phyloP scores from a whole-genome alignment of 2,888 invertebrate species.

The Hypomecis atomaria region DNA sequence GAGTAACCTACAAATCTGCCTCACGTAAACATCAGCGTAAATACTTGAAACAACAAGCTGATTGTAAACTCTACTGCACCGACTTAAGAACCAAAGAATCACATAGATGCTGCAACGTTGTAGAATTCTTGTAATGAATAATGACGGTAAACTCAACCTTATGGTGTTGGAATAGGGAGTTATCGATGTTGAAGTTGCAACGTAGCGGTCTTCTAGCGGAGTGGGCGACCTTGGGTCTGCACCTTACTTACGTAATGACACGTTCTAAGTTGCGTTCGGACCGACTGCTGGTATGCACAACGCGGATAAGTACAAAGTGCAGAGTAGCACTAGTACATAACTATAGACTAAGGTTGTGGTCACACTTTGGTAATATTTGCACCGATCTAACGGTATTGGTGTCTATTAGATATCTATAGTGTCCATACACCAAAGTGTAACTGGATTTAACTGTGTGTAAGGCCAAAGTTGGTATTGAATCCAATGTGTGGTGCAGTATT shows the following conservation, averaged over 20 bases:
- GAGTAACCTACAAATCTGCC: conserved; percentile 42
- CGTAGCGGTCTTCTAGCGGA: conserved; percentile 36
- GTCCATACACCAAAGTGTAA: no score
- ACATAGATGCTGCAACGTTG: conserved; percentile 21
- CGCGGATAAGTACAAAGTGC: conserved; percentile 6
- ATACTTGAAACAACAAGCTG: conserved; percentile 33
- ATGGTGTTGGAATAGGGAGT: conserved; percentile 39
- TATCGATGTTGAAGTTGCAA: conserved; percentile 25
- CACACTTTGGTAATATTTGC: no score
- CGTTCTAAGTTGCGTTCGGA: conserved; percentile 44
- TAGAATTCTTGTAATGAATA: conserved; percentile 6
- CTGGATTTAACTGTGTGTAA: no score
- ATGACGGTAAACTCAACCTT: conserved; percentile 34
- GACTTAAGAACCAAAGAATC: conserved; percentile 17
- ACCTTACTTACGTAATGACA: conserved; percentile 49
- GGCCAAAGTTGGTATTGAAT: no score
- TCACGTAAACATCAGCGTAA: conserved; percentile 46
- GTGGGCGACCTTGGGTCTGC: conserved; percentile 56
- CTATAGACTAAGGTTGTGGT: no score
- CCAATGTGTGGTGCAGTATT: no score
- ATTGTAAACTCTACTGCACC: conserved; percentile 22
- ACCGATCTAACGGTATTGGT: no score
- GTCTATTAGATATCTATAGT: no score
- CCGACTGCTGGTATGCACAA: conserved; percentile 20
- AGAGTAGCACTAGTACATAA: no score